Evolutionary conservation across 2,113 vertebrate species (phyloP).

Genomic region (Paralichthys olivaceus): DNA sequence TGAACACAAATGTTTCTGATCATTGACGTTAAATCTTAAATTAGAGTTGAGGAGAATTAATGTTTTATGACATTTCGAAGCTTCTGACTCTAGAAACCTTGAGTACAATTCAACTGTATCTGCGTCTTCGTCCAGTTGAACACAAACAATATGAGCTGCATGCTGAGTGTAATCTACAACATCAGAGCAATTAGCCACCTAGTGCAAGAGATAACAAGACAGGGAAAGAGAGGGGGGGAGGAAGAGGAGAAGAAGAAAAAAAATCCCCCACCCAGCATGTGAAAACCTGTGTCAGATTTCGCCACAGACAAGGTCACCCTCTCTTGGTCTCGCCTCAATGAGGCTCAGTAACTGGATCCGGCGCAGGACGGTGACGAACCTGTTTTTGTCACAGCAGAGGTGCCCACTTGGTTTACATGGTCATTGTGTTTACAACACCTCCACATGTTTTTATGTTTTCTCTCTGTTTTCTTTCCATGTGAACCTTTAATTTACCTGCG

Average conservation of each 20-base stretch:
- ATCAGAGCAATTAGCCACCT: constrained; percentile 72
- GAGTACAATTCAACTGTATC: constrained; percentile 15
- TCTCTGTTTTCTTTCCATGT: not conserved
- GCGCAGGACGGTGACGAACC: constrained; percentile 71
- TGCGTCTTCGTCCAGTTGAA: constrained; percentile 26
- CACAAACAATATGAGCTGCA: constrained; percentile 43
- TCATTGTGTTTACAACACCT: constrained; percentile 60
- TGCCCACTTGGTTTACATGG: constrained; percentile 64
- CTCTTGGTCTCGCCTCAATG: constrained; percentile 68
- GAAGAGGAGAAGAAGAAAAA: not conserved
- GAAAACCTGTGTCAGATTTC: constrained; percentile 80
- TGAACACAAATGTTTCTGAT: no score
- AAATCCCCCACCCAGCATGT: constrained; percentile 70
- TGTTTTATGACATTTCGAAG: no score
- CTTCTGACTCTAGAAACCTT: not conserved
- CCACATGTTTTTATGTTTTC: not conserved
- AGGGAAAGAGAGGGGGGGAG: constrained; percentile 28
- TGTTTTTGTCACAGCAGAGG: constrained; percentile 72
- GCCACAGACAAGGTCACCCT: constrained; percentile 78
- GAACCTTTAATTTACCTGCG: constrained; percentile 39
- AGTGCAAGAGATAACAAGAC: constrained; percentile 57
- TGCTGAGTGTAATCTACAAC: constrained; percentile 56
- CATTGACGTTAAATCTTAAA: no score
- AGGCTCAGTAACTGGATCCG: constrained; percentile 66
- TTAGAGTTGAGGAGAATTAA: not conserved